Evolutionary conservation across 2,113 vertebrate species (phyloP).

Genomic region (Alces alces): DNA sequence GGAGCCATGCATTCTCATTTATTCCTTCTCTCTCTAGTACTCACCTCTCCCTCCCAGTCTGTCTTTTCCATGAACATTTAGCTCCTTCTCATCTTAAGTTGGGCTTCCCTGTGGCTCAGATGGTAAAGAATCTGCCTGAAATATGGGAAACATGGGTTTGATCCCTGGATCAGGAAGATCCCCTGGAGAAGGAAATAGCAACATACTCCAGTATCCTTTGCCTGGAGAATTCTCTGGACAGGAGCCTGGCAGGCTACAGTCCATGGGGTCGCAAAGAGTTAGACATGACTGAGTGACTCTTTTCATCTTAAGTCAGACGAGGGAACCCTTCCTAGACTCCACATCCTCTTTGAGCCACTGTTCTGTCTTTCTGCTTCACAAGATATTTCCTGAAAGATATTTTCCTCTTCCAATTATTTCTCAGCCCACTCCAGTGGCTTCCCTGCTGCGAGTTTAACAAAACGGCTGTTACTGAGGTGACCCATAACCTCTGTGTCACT

Average conservation of each 20-base stretch:
- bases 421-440: background rate
- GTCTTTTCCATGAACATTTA: background rate
- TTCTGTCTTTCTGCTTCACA: background rate
- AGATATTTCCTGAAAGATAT: background rate
- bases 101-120: background rate
- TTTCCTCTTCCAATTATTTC: background rate
- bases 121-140: background rate
- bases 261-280: background rate
- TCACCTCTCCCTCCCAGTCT: background rate
- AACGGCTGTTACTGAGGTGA: background rate
- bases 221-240: background rate
- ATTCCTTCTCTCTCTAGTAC: background rate
- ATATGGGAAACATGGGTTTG: background rate
- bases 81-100: background rate
- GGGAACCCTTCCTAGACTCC: background rate
- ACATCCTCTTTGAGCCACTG: background rate
- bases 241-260: background rate
- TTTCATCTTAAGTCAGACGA: background rate
- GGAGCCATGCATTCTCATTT: background rate
- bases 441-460: background rate
- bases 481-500: background rate
- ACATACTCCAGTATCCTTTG: background rate
- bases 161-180: background rate
- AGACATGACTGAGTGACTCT: background rate
- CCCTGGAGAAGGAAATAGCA: background rate